Evolutionary conservation across 2,113 vertebrate species (phyloP), one percentile per base, ranked within the genome.

Genomic region (Desmodus rotundus): DNA sequence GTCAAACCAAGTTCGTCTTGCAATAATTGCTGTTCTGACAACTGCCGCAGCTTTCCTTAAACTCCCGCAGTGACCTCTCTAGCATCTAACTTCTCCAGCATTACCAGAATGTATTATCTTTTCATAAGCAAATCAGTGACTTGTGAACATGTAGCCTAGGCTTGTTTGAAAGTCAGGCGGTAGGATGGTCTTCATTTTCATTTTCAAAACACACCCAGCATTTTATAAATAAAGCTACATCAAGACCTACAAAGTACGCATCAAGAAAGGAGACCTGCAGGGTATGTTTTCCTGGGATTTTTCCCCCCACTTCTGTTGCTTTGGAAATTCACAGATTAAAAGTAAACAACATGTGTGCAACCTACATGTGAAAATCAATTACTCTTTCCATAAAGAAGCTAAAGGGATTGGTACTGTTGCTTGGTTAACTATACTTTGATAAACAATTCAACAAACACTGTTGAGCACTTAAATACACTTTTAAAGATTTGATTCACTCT

Each of bases 111-210:
- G 41, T 82, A 95, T 73, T 93, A 87, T 88, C 38, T 95, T 92
- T 86, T 91, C 87, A 90, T 74, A 82, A 97, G 88, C 92, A 96
- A 93, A 95, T 33, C 78, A 96, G 76, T 87, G 95, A 87, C 96
- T 95, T 91, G 45, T 96, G 89, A 97, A 73, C 50, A 80, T 47
- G 80, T 31, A 77, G 13, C 88, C 43, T 58, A 85, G 96, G 24
- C 41, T 70, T 92, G 41, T 90, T 22, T 73, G n/a, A 88, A 67
- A 94, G 50, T 33, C 33, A 58, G 52, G 20, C 54, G 45, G 65
- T 9, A 4, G 86, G 50, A 61, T 17, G 13, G 58, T 0, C 45
- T 97, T 96, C 86, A 93, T 93, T 94, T 94, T 95, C 94, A 77
- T 83, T 89, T n/a, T n/a, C n/a, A n/a, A n/a, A n/a, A 80, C 52